Evolutionary conservation across 1,140 invertebrate genomes (phyloP).

Genomic region (Sarcophaga bullata): DNA sequence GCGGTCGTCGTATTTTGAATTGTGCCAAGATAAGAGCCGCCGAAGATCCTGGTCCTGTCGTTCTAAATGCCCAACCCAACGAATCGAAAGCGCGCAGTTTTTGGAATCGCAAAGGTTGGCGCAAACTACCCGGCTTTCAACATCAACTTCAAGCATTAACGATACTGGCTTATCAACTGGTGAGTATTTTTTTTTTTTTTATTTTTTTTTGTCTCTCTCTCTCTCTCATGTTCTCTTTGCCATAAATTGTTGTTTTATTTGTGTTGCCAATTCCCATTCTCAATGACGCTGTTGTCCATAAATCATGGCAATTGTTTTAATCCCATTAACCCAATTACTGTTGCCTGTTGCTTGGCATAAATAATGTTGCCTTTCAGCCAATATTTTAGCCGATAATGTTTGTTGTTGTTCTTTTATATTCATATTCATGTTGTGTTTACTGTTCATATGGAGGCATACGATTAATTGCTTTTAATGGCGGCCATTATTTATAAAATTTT

Average conservation of each 20-base stretch:
- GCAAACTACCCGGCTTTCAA: constrained; percentile 78
- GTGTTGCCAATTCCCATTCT: background rate
- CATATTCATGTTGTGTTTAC: no score
- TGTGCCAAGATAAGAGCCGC: constrained; percentile 60
- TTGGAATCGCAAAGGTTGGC: constrained; percentile 80
- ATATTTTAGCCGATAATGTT: no score
- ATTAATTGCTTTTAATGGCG: no score
- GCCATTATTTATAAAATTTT: no score
- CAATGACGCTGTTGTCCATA: background rate
- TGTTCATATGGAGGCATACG: no score
- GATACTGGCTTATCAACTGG: constrained; percentile 72
- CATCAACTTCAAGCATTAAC: constrained; percentile 73
- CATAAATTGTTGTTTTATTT: constrained; percentile 22
- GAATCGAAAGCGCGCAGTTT: constrained; percentile 69
- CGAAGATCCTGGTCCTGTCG: constrained; percentile 59
- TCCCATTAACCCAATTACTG: constrained; percentile 33
- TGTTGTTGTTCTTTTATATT: no score
- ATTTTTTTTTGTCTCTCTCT: background rate
- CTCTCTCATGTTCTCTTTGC: background rate
- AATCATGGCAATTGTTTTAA: constrained; percentile 15
- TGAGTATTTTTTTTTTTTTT: constrained; percentile 58
- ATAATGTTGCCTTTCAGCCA: background rate
- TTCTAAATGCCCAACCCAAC: constrained; percentile 42
- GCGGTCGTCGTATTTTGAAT: constrained; percentile 55
- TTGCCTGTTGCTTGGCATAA: background rate